Conservation (phyloP, 2,113 vertebrate species). For the Pongo abelii region DNA sequence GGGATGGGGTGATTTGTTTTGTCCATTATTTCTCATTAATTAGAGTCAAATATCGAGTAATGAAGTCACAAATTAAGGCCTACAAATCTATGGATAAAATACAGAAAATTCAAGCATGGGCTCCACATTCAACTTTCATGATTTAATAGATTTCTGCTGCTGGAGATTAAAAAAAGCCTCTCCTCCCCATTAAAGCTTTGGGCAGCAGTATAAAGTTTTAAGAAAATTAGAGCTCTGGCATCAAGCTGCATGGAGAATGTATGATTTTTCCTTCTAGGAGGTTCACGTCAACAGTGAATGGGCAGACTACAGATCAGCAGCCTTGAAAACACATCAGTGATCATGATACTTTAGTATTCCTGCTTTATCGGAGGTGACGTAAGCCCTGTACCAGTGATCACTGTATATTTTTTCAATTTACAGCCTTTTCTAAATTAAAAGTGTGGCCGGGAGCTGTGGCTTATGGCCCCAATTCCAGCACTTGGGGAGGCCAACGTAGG, state of each 20-base stretch:
- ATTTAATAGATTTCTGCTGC: neutral
- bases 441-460: too few species aligned
- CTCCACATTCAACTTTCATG: neutral
- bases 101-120: neutral
- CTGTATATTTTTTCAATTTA: neutral
- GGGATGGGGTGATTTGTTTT: neutral
- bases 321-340: neutral
- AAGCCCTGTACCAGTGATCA: neutral
- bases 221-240: neutral
- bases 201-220: neutral
- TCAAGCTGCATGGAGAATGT: neutral
- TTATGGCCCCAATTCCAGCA: too few species aligned
- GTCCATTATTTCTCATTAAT: neutral
- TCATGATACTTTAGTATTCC: neutral
- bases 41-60: neutral
- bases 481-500: too few species aligned
- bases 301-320: neutral
- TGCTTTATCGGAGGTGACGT: neutral
- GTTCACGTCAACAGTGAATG: neutral
- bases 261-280: neutral
- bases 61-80: neutral
- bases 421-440: neutral
- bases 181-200: neutral
- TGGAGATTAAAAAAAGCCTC: neutral
- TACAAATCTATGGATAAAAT: neutral